Conservation (phyloP, 1,140 invertebrate species). For the Drosophila nebulosa region DNA sequence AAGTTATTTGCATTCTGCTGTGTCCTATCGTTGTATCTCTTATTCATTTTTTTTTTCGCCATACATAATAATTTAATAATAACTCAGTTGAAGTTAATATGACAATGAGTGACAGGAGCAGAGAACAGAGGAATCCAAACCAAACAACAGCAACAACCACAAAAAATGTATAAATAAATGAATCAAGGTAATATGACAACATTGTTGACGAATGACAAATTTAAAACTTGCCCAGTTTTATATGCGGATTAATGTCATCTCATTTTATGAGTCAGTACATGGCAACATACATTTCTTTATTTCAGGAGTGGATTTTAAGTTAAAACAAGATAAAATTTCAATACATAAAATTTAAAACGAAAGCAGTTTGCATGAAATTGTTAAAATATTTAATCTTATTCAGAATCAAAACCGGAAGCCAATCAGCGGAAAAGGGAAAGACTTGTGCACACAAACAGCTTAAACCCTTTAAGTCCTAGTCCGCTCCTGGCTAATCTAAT, state of each 20-base stretch:
- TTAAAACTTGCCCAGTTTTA: conserved; percentile 34
- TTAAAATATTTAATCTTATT: conserved; percentile 6
- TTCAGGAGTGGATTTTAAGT: neutral
- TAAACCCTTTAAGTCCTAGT: neutral
- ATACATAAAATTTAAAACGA: neutral
- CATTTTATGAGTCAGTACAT: conserved; percentile 56
- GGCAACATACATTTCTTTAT: neutral
- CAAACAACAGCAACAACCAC: too few relatives aligned
- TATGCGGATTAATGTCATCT: conserved; percentile 64
- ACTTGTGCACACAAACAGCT: too few relatives aligned
- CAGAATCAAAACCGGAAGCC: too few relatives aligned
- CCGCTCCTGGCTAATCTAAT: conserved; percentile 1
- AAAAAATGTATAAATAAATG: conserved; percentile 6
- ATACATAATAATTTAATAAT: conserved; percentile 79
- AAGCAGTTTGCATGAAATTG: neutral
- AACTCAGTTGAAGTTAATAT: conserved; percentile 74
- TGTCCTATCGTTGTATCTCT: conserved; percentile 13
- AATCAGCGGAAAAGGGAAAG: too few relatives aligned
- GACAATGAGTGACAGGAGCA: conserved; percentile 62
- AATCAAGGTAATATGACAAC: conserved; percentile 58
- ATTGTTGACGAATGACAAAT: conserved; percentile 50
- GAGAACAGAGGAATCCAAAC: conserved; percentile 22
- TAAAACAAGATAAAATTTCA: too few relatives aligned
- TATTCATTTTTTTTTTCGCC: conserved; percentile 15
- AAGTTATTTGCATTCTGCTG: conserved; percentile 68